These are phyloP conservation scores for Condylostylus longicornis DNA, from an alignment of 1,140 invertebrate species.

Conservation along the genomic window DNA sequence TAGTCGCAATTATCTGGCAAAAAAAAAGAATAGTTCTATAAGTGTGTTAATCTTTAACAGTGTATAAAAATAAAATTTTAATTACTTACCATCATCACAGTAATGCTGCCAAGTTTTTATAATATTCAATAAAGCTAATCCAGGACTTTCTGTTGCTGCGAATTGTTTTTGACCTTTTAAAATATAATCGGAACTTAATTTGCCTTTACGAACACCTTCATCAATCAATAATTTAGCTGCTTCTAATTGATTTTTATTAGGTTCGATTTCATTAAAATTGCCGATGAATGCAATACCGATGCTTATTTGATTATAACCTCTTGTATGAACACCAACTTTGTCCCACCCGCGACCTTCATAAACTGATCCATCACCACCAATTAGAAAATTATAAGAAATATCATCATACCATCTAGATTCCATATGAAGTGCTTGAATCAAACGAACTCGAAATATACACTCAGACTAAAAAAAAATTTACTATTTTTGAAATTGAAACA, in stretches of 20 bases:
- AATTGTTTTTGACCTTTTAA: slow-evolving; percentile 47
- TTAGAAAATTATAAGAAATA: slow-evolving; percentile 46
- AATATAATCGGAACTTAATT: slow-evolving; percentile 40
- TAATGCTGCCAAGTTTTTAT: slow-evolving; percentile 46
- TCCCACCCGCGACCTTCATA: slow-evolving; percentile 48
- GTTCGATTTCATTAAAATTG: slow-evolving; percentile 31
- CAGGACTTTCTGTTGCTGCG: slow-evolving; percentile 44
- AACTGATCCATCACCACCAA: slow-evolving; percentile 47
- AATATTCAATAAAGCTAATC: slow-evolving; percentile 38
- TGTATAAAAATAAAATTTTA: slow-evolving; percentile 15
- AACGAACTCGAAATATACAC: slow-evolving; percentile 38
- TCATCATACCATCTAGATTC: slow-evolving; percentile 49
- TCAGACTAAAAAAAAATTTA: slow-evolving; percentile 18
- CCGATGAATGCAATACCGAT: slow-evolving; percentile 43
- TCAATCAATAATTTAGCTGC: slow-evolving; percentile 39
- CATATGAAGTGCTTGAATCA: slow-evolving; percentile 60
- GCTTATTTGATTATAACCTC: slow-evolving; percentile 40
- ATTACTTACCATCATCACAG: slow-evolving; percentile 10
- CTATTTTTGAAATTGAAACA: neutral
- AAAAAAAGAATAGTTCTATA: slow-evolving; percentile 16
- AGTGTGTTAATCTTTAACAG: slow-evolving; percentile 23
- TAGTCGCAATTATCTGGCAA: slow-evolving; percentile 31
- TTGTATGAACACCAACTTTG: slow-evolving; percentile 38
- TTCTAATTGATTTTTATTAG: slow-evolving; percentile 36
- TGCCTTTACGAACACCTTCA: slow-evolving; percentile 35